Evolutionary conservation across 2,797 vertebrate species (phyloP).

Genomic region (Diplodus puntazzo): DNA sequence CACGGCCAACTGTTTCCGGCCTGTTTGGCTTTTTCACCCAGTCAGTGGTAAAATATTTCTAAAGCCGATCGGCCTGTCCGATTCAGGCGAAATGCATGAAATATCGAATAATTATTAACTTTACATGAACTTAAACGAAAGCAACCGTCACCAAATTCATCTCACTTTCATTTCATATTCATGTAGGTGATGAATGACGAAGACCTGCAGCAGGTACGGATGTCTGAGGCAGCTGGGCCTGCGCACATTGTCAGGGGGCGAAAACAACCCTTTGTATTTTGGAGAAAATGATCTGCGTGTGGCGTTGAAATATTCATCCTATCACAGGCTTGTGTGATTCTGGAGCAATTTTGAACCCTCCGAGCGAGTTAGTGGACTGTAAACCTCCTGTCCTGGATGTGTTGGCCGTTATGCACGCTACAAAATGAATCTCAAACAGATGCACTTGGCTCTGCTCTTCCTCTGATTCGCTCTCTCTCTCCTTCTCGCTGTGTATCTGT

Average conservation of each 20-base stretch:
- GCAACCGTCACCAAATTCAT: too few relatives aligned
- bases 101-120: background rate
- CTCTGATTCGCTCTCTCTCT: background rate
- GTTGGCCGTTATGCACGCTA: background rate
- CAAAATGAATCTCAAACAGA: constrained; percentile 35
- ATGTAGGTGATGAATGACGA: background rate
- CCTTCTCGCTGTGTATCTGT: constrained; percentile 28
- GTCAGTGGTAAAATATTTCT: background rate
- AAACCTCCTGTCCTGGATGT: background rate
- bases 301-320: background rate
- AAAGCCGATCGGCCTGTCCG: background rate
- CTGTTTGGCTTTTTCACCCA: constrained; percentile 18
- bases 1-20: constrained; percentile 28
- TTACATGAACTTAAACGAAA: background rate
- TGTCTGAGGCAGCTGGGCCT: background rate
- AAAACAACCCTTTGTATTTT: too few relatives aligned
- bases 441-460: constrained; percentile 64
- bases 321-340: background rate
- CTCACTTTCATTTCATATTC: background rate
- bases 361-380: background rate
- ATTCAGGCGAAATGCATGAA: background rate
- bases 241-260: too few relatives aligned
- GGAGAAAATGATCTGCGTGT: too few relatives aligned
- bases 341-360: background rate
- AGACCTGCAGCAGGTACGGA: background rate